These are phyloP conservation scores for Apamea anceps DNA, from an alignment of 2,888 invertebrate genomes.

Conservation along the genomic window DNA sequence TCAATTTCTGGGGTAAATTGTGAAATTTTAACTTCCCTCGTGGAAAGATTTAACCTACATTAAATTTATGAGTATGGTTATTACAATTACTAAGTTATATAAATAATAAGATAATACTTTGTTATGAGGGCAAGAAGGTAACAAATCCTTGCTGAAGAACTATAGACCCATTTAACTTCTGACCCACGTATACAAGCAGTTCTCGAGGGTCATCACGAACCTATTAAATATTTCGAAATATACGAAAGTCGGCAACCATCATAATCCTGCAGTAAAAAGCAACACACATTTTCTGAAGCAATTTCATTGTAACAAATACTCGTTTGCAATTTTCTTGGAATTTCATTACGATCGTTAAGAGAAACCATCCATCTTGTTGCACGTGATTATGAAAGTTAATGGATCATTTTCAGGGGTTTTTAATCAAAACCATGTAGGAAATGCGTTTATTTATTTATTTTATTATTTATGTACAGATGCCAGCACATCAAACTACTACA, in stretches of 20 bases:
- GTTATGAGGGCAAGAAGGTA: not conserved
- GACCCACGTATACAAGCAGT: too few relatives aligned
- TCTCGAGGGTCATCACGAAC: too few relatives aligned
- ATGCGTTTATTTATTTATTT: not conserved
- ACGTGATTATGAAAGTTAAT: slow-evolving; percentile 28
- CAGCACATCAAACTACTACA: too few relatives aligned
- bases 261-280: not conserved
- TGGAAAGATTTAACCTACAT: not conserved
- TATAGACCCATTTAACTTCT: too few relatives aligned
- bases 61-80: slow-evolving; percentile 8
- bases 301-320: not conserved
- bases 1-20: not conserved
- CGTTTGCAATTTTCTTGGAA: not conserved
- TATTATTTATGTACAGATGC: too few relatives aligned
- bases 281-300: not conserved
- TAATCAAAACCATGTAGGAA: slow-evolving; percentile 10
- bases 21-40: slow-evolving; percentile 5
- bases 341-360: slow-evolving; percentile 13
- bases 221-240: too few relatives aligned
- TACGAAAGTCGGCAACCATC: too few relatives aligned
- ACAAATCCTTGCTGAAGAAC: too few relatives aligned
- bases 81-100: slow-evolving; percentile 19
- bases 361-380: slow-evolving; percentile 38
- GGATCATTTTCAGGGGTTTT: slow-evolving; percentile 6
- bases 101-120: slow-evolving; percentile 13